These are phyloP conservation scores for Drosophila ustulata DNA, from an alignment of 2,888 invertebrate species.

Conservation along the genomic window DNA sequence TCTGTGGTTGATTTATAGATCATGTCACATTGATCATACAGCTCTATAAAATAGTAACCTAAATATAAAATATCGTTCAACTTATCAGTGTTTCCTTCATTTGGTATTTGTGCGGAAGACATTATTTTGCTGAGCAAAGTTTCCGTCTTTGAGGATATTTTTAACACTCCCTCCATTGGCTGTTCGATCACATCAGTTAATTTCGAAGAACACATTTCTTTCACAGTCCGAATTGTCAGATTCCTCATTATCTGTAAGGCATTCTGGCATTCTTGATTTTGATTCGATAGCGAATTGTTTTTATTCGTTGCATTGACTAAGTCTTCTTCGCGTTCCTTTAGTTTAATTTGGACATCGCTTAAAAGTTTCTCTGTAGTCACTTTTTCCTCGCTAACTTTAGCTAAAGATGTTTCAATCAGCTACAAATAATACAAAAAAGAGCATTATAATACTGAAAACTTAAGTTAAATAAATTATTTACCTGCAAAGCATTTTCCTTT, in stretches of 20 bases:
- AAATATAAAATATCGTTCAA: conserved; percentile 62
- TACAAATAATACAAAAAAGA: not conserved
- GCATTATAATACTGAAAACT: not conserved
- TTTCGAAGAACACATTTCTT: conserved; percentile 58
- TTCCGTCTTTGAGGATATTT: conserved; percentile 57
- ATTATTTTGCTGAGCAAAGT: conserved; percentile 55
- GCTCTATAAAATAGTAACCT: conserved; percentile 59
- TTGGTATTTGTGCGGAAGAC: conserved; percentile 27
- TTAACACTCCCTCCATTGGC: conserved; percentile 65
- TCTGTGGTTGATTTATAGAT: conserved; percentile 76
- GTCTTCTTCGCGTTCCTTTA: conserved; percentile 33
- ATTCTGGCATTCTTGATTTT: conserved; percentile 32
- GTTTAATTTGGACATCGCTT: conserved; percentile 27
- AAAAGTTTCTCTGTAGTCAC: conserved; percentile 18
- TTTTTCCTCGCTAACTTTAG: conserved; percentile 35
- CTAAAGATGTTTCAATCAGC: conserved; percentile 27
- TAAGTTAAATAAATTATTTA: conserved; percentile 1
- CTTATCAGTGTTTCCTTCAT: conserved; percentile 37
- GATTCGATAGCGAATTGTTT: conserved; percentile 34
- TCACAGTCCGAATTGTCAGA: conserved; percentile 59
- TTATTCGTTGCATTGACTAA: conserved; percentile 32
- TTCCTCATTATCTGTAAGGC: conserved; percentile 45
- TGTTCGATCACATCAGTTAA: conserved; percentile 52
- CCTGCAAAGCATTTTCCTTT: conserved; percentile 29
- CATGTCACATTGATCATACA: conserved; percentile 74